Base-by-base conservation (phyloP, 2,888 invertebrate species). In the Girardia tigrina region DNA sequence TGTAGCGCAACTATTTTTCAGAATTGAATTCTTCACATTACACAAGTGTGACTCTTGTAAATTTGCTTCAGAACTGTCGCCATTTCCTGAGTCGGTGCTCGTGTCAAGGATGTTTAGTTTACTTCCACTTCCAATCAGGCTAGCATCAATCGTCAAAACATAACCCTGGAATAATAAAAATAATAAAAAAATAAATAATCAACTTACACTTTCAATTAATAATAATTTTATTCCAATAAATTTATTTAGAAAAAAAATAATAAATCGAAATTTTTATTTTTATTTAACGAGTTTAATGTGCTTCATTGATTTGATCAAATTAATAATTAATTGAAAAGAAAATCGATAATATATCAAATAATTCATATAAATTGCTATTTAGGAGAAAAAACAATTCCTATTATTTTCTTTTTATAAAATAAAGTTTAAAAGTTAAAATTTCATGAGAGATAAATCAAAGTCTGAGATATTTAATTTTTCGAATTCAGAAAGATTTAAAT, bases 61-160 rank as follows among this genome's bases (percentile, higher is more conserved):
- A 56, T 56, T 56, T 23, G 56, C n/a, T 16, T 56, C 56, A 6
- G 56, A 56, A 56, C 56, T 56, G 56, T 56, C 56, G n/a, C 56
- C 56, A 56, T 56, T 56, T n/a, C 56, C 56, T 20, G 56, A 56
- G 23, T 56, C 56, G 4, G 56, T 56, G n/a, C 56, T 56, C 4
- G 56, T 56, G 23, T 56, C 56, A 56, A 56, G 56, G 23, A 56
- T 56, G 23, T 56, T 56, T 16, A 56, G 23, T 56, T 56, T 56
- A 23, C 56, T 56, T n/a, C 56, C 56, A n/a, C 56, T 56, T 20
- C 56, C 56, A 56, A 56, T 56, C 56, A 56, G n/a, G n/a, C 56
- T 56, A 4, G 56, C 23, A n/a, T 56, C 56, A 23, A 56, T 56
- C 4, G 56, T 56, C n/a, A 56, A 56, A 56, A 56, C 56, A n/a